phyloP scores from a whole-genome alignment of 1,140 invertebrate species.

The Lordiphosa stackelbergi region DNA sequence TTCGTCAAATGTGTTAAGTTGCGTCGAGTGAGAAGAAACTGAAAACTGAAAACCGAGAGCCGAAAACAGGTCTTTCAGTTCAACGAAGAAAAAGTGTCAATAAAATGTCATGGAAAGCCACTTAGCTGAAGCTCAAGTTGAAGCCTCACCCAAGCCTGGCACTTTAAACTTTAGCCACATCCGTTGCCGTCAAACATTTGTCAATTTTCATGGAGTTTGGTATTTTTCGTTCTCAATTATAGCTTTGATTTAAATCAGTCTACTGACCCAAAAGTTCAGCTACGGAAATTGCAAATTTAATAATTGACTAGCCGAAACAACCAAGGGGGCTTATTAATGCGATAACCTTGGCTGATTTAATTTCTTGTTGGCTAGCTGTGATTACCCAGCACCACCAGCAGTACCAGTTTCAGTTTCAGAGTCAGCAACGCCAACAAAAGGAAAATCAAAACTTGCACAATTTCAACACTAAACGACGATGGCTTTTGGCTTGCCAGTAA shows the following conservation, averaged over 20 bases:
- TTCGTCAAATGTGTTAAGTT: conserved; percentile 72
- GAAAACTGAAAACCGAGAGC: conserved; percentile 18
- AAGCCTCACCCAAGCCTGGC: conserved; percentile 47
- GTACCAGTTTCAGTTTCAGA: too few relatives aligned
- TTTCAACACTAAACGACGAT: conserved; percentile 70
- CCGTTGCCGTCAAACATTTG: conserved; percentile 52
- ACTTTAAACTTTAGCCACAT: conserved; percentile 52
- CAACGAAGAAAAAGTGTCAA: conserved; percentile 49
- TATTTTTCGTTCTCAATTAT: conserved; percentile 66
- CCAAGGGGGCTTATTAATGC: conserved; percentile 73
- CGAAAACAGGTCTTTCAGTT: conserved; percentile 60
- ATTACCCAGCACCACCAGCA: conserved; percentile 41
- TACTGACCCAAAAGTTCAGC: conserved; percentile 77
- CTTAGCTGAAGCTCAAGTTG: conserved; percentile 36
- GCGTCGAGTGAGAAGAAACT: conserved; percentile 42
- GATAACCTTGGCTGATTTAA: conserved; percentile 75
- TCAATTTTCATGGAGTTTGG: conserved; percentile 54
- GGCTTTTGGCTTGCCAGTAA: conserved; percentile 43
- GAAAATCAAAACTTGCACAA: conserved; percentile 72
- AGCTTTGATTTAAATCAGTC: conserved; percentile 76
- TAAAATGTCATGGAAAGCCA: conserved; percentile 73
- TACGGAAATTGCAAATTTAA: conserved; percentile 77
- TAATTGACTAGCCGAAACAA: conserved; percentile 66
- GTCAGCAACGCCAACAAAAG: conserved; percentile 32
- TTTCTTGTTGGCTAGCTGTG: conserved; percentile 64